A percentile compares a stretch with the other conserved stretches of the same genome.
These are phyloP conservation scores for Pseudorhombus dupliciocellatus DNA, from an alignment of 2,113 vertebrate genomes.

Conservation along the genomic window DNA sequence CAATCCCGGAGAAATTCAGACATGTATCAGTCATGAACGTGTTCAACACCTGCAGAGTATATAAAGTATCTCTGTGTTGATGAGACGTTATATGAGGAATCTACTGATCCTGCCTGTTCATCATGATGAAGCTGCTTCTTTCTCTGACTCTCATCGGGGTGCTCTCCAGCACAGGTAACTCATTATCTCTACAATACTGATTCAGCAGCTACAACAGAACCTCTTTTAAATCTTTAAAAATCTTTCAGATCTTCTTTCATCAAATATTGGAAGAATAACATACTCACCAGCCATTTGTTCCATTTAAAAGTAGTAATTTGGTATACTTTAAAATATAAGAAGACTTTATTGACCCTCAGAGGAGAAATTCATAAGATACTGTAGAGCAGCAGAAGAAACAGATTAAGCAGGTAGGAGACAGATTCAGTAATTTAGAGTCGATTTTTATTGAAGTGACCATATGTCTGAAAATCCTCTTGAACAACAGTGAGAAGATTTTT, in stretches of 20 bases:
- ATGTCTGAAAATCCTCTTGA: not conserved
- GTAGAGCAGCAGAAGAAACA: not conserved
- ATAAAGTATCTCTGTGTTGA: not conserved
- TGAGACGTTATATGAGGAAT: not conserved
- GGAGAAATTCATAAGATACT: not conserved
- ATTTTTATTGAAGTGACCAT: not conserved
- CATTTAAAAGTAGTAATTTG: too few relatives aligned
- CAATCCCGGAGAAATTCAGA: not conserved
- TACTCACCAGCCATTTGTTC: too few relatives aligned
- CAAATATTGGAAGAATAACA: too few relatives aligned
- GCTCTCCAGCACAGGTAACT: not conserved
- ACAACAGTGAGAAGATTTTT: not conserved
- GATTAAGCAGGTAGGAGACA: not conserved
- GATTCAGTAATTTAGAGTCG: too few relatives aligned
- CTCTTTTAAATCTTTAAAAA: too few relatives aligned
- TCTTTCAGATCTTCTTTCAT: too few relatives aligned
- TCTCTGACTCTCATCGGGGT: not conserved
- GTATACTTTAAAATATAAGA: not conserved
- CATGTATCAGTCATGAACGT: not conserved
- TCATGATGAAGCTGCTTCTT: constrained; percentile 3
- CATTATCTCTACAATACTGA: not conserved
- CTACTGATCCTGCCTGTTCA: not conserved
- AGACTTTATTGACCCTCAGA: not conserved
- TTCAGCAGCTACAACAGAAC: not conserved
- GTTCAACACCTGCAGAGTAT: not conserved